Evolutionary conservation across 2,113 vertebrate genomes (phyloP), one percentile per base, ranked within the genome.

Genomic region (Beaufortia kweichowensis): DNA sequence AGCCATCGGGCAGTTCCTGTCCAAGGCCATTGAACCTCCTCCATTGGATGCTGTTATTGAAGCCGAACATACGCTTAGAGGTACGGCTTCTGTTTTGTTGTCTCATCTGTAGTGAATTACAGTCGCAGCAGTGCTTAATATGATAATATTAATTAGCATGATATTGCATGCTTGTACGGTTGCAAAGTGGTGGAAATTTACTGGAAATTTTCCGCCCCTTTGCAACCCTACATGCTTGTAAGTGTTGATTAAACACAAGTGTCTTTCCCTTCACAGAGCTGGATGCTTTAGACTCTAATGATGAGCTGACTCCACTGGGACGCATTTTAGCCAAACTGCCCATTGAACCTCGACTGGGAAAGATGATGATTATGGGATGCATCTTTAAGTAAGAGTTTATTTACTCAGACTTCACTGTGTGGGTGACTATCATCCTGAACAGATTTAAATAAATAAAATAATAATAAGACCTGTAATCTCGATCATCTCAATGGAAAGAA

Each of bases 361-460:
- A 99, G 89, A 98, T 98, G 95, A 98, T 98, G 96, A 98, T 98
- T 86, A 98, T 98, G 94, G 96, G 96, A 57, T 99, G 96, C 83
- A 97, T 97, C 84, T 95, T 99, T 87, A 90, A 95, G 96, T 98
- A 86, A 90, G 41, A 46, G 94, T 93, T 57, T 56, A 12, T 75
- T 39, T 15, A 3, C 29, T 7, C 41, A 48, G 28, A 15, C 3
- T 14, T 41, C 3, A 7, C 17, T 72, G 21, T 24, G 24, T 2
- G 1, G 15, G 15, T 46, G 35, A 9, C 10, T 39, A 0, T 39
- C 35, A 39, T n/a, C n/a, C n/a, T n/a, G n/a, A n/a, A n/a, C n/a
- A n/a, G n/a, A n/a, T n/a, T n/a, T n/a, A n/a, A n/a, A n/a, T n/a
- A n/a, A n/a, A n/a, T n/a, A n/a, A n/a, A n/a, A n/a, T n/a, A n/a